Evolutionary conservation across 2,113 vertebrate species (phyloP).

Genomic region (Neopipo cinnamomea): DNA sequence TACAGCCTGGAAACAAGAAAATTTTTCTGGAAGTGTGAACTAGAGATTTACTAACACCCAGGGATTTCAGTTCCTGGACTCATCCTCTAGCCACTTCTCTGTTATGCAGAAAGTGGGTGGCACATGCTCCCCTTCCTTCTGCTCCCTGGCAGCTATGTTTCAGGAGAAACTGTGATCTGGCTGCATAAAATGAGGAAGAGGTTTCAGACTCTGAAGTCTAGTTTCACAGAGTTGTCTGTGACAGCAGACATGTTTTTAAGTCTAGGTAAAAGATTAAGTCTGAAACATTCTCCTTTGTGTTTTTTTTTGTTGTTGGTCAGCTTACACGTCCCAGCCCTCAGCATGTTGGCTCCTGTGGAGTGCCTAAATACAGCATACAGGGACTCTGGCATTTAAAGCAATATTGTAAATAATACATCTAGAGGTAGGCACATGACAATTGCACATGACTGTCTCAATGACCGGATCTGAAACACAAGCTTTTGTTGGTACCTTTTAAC

Average conservation of each 20-base stretch:
- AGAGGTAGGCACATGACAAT: not conserved
- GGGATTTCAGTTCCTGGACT: not conserved
- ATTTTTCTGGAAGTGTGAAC: not conserved
- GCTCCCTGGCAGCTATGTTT: not conserved
- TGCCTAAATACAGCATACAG: not conserved
- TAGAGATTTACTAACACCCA: not conserved
- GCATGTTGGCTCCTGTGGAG: not conserved
- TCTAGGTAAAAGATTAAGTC: not conserved
- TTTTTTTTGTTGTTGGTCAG: not conserved
- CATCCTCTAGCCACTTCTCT: not conserved
- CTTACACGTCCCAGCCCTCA: not conserved
- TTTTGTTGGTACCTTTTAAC: not conserved
- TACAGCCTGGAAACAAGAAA: not conserved
- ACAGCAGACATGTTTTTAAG: not conserved
- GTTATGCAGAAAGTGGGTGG: not conserved
- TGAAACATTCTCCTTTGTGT: not conserved
- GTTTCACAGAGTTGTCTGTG: not conserved
- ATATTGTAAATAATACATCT: not conserved
- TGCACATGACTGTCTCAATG: not conserved
- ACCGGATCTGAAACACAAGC: not conserved
- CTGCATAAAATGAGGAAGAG: not conserved
- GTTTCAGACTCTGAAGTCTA: not conserved
- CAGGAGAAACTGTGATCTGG: not conserved
- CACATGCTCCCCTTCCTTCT: not conserved
- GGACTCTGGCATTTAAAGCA: not conserved